A percentile compares a stretch with the other conserved stretches of the same genome.
Conservation (phyloP, 1,140 invertebrate genomes). For the Teleopsis dalmanni region DNA sequence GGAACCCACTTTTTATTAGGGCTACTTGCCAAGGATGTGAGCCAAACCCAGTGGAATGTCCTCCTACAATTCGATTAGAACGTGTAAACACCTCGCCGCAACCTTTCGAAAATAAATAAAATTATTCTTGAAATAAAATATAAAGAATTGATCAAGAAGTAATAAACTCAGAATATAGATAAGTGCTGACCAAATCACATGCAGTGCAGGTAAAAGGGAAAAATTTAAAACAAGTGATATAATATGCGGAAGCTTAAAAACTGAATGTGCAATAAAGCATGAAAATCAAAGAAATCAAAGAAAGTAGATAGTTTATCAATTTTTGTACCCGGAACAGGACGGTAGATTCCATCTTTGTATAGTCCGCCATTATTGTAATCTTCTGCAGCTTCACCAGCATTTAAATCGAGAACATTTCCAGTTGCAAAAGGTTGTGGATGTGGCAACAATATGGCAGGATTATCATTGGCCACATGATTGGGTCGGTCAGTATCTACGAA, state of each 20-base stretch:
- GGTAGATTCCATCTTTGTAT: conserved; percentile 29
- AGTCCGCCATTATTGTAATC: conserved; percentile 24
- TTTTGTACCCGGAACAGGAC: conserved; percentile 40
- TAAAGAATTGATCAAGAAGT: background rate
- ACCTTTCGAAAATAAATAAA: conserved; percentile 49
- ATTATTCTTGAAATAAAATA: background rate
- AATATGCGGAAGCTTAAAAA: background rate
- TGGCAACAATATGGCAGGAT: conserved; percentile 12
- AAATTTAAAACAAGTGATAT: background rate
- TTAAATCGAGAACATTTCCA: conserved; percentile 37
- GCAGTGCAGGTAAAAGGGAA: background rate
- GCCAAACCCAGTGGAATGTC: conserved; percentile 79
- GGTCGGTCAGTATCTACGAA: conserved; percentile 34
- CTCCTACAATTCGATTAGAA: conserved; percentile 87
- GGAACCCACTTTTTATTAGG: conserved; percentile 83
- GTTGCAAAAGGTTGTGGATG: conserved; percentile 35
- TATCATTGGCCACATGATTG: conserved; percentile 11
- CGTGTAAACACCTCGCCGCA: conserved; percentile 79
- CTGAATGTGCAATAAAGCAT: background rate
- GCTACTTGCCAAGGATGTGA: conserved; percentile 94
- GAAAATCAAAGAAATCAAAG: background rate
- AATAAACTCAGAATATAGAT: background rate
- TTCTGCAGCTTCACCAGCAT: conserved; percentile 35
- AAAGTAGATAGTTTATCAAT: conserved; percentile 8
- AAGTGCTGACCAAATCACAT: too few relatives aligned